Base-by-base conservation (phyloP, 1,140 invertebrate genomes). In the Aricia agestis region DNA sequence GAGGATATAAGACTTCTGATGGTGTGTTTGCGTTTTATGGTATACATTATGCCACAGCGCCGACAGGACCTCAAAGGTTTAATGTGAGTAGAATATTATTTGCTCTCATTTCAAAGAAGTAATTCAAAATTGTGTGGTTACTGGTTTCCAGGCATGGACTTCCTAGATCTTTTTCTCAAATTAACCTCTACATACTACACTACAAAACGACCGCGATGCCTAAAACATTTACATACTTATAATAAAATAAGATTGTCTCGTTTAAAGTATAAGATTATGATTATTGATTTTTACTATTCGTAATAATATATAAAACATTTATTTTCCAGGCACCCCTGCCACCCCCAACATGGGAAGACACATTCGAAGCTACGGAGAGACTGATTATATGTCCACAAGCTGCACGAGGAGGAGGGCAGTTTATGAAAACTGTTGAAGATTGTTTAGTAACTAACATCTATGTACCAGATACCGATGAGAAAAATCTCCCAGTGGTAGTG, bases 1-100 rank as follows among this genome's bases (percentile, higher is more conserved):
- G 73, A 18, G 82, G 82, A 1, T 81, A 81, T 70, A 76, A 66
- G 67, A 69, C 74, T n/a, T 42, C 68, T 7, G 72, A 75, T 9
- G 72, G 73, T 19, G 61, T 78, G 41, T 83, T 73, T 72, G 73
- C n/a, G 10, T 84, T 82, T 66, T 77, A 74, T 59, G 71, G 74
- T 25, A 84, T 84, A 63, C 81, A 78, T n/a, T 84, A 82, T 58
- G 82, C 79, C n/a, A 81, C 76, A 9, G 74, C 76, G 9, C 80
- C 82, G 5, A 78, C 71, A 5, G 81, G 82, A 32, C 18, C 52
- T 1, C 63, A 82, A 45, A 76, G 59, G 9, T 84, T 76, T 69
- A 80, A 75, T 72, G 81, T 84, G 58, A 70, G 71, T 69, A 36
- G 15, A 36, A 63, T 63, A 45, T 59, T 42, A n/a, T n/a, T n/a